phyloP scores from a whole-genome alignment of 2,888 invertebrate genomes.

The Oscheius sp. region DNA sequence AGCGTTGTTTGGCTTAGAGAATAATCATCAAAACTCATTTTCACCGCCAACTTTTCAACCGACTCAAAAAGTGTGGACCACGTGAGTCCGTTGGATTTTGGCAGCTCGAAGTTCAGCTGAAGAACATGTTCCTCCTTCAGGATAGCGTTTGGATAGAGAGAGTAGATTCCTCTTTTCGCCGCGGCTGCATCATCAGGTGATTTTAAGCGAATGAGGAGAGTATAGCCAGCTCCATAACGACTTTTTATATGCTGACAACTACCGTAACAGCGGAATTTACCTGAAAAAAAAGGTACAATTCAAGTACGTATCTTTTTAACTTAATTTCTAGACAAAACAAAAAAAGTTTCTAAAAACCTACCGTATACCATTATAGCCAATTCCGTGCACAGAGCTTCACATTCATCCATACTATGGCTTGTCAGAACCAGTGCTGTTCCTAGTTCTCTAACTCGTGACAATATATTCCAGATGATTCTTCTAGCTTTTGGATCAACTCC shows the following conservation, averaged over 20 bases:
- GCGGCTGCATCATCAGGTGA: not conserved
- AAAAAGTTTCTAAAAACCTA: no score
- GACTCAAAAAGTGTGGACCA: slow-evolving; percentile 73
- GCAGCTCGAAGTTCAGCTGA: slow-evolving; percentile 72
- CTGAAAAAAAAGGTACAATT: slow-evolving; percentile 4
- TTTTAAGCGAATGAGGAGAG: slow-evolving; percentile 38
- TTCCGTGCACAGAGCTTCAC: slow-evolving; percentile 80
- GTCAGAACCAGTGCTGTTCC: slow-evolving; percentile 78
- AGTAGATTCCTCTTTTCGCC: slow-evolving; percentile 70
- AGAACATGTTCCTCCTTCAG: slow-evolving; percentile 73
- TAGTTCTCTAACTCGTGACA: slow-evolving; percentile 40
- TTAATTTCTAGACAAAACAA: not conserved
- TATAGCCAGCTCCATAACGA: slow-evolving; percentile 47
- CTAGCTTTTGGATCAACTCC: slow-evolving; percentile 77
- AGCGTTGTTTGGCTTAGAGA: slow-evolving; percentile 82
- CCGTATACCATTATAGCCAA: slow-evolving; percentile 15
- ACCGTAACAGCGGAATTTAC: slow-evolving; percentile 79
- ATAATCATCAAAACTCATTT: slow-evolving; percentile 77
- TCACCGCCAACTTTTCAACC: slow-evolving; percentile 72
- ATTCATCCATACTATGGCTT: slow-evolving; percentile 87
- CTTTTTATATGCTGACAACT: slow-evolving; percentile 80
- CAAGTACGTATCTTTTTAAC: not conserved
- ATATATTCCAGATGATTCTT: slow-evolving; percentile 48
- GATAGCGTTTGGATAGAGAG: slow-evolving; percentile 75
- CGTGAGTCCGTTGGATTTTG: slow-evolving; percentile 61